Evolutionary conservation across 2,888 invertebrate species (phyloP), one percentile per base, ranked within the genome.

Genomic region (Parnassius apollo): DNA sequence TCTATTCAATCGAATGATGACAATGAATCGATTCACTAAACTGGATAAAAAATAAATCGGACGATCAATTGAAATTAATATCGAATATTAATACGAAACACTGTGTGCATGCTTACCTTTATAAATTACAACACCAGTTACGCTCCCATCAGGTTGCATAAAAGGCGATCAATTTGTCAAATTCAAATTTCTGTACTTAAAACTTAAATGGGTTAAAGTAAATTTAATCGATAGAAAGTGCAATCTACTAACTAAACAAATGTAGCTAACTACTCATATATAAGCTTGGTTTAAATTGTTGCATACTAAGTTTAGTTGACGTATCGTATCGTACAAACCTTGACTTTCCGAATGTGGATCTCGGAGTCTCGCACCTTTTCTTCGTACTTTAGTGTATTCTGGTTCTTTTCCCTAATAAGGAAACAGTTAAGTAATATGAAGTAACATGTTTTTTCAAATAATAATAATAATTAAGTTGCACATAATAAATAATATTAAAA

Each of bases 321-420:
- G 51, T 25, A 57, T 54, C 18, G 18, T 18, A 18, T 25, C 3
- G 3, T 3, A 25, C 71, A 76, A 93, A 96, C 96, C 96, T 95
- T 96, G 96, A 81, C 96, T 96, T 82, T 96, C 96, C 2, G 96
- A 96, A 87, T 96, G 96, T 12, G 96, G 96, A 84, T 96, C 96
- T 64, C 96, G 92, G 62, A 96, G 93, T 75, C 95, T 92, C 69
- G 94, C 94, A 69, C 95, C 96, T 95, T 96, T 96, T 94, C 96
- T 95, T 78, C 96, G 91, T 22, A 96, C 96, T 93, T 96, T 96
- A 4, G 96, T 96, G 78, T 96, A 96, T 82, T 96, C 96, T 65
- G 96, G 96, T 80, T 96, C 96, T 90, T 96, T 96, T 72, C 93
- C 94, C 95, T 95, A 86, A 84, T 9, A 48, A 18, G 18, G 18